These are phyloP conservation scores for Pyrocoelia pectoralis DNA, from an alignment of 2,888 invertebrate species.

Conservation along the genomic window DNA sequence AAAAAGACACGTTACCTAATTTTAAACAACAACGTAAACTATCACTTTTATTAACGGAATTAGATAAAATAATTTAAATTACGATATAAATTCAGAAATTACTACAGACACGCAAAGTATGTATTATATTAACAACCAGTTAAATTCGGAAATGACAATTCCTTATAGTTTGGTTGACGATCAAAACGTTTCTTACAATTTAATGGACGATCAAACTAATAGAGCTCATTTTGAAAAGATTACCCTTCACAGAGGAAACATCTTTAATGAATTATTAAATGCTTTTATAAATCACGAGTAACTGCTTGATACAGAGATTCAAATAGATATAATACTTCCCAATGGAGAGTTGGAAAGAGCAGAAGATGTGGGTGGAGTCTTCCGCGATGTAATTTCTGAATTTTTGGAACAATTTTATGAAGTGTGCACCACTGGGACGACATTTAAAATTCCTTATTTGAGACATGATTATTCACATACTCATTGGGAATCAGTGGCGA, in stretches of 20 bases:
- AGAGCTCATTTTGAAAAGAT: neutral
- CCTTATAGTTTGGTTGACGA: too few species aligned
- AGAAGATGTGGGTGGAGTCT: conserved; percentile 4
- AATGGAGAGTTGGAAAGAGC: neutral
- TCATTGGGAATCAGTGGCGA: neutral
- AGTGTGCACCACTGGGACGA: neutral
- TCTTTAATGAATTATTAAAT: neutral
- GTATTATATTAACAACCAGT: too few species aligned
- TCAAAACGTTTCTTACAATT: neutral
- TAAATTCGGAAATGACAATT: too few species aligned
- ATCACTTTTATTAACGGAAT: too few species aligned
- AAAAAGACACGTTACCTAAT: too few species aligned
- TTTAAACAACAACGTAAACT: too few species aligned
- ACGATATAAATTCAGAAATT: too few species aligned
- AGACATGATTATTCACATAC: neutral
- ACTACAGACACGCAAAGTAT: too few species aligned
- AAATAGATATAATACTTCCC: neutral
- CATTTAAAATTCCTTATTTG: neutral
- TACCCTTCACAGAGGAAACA: conserved; percentile 1
- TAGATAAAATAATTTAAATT: too few species aligned
- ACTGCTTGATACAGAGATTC: neutral
- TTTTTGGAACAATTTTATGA: neutral
- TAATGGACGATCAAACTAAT: neutral
- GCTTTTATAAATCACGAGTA: too few species aligned
- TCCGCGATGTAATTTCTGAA: neutral